Evolutionary conservation across 2,797 vertebrate genomes (phyloP).

Genomic region (Sebastes matsubarae): DNA sequence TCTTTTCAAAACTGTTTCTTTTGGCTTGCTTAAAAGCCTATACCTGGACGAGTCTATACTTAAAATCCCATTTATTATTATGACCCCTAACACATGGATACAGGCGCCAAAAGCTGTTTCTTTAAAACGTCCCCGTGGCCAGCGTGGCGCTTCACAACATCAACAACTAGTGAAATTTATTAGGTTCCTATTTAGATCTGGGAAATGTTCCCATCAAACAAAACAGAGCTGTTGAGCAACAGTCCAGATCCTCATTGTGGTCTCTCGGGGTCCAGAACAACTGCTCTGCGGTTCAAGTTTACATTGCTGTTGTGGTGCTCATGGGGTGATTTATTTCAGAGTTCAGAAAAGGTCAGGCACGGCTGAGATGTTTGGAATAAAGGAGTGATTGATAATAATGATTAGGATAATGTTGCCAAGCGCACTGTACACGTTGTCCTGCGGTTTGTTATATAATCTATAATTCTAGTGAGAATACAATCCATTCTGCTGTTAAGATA

Average conservation of each 20-base stretch:
- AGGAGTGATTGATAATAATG: conserved; percentile 22
- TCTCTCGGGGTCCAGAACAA: conserved; percentile 47
- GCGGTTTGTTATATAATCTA: not conserved
- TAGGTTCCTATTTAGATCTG: conserved; percentile 57
- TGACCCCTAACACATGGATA: not conserved
- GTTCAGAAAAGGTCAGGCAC: conserved; percentile 43
- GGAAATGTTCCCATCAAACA: conserved; percentile 63
- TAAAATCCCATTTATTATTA: conserved; percentile 38
- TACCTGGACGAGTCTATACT: conserved; percentile 8
- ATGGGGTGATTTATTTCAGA: conserved; percentile 52
- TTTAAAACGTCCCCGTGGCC: conserved; percentile 1
- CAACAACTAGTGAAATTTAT: conserved; percentile 53
- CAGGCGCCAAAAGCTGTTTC: conserved; percentile 38
- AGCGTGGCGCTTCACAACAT: conserved; percentile 28
- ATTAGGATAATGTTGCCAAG: not conserved
- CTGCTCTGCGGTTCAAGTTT: conserved; percentile 53
- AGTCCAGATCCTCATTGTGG: conserved; percentile 34
- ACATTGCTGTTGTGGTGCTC: conserved; percentile 49
- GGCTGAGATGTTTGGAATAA: conserved; percentile 42
- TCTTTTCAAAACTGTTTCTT: conserved; percentile 17
- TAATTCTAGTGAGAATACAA: not conserved
- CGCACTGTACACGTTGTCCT: not conserved
- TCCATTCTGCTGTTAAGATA: not conserved
- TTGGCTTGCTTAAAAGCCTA: conserved; percentile 1
- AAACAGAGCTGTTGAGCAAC: conserved; percentile 54